Conservation (phyloP, 2,113 vertebrate genomes). For the Clarias macrocephalus region DNA sequence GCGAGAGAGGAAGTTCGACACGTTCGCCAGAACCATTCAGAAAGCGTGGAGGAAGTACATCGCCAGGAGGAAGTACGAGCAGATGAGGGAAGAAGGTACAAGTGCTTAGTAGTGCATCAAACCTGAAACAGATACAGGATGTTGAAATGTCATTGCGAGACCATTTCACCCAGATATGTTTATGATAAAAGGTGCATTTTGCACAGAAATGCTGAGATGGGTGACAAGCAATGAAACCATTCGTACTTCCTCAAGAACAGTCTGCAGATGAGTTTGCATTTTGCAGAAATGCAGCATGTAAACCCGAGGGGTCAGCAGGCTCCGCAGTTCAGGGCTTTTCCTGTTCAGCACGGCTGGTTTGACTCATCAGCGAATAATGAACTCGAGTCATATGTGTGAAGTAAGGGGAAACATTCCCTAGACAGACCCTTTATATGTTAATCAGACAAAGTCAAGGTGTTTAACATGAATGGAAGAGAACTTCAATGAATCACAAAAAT, state of each 20-base stretch:
- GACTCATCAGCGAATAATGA: background rate
- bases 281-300: slow-evolving; percentile 2
- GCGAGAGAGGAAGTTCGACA: slow-evolving; percentile 92
- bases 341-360: background rate
- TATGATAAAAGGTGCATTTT: background rate
- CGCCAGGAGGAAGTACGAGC: slow-evolving; percentile 87
- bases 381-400: background rate
- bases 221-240: background rate
- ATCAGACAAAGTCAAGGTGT: background rate
- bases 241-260: background rate
- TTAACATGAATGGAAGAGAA: background rate
- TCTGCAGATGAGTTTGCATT: slow-evolving; percentile 9
- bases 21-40: slow-evolving; percentile 90
- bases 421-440: background rate
- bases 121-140: background rate
- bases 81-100: slow-evolving; percentile 95
- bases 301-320: background rate
- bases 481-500: background rate
- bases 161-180: background rate
- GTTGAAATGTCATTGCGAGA: background rate
- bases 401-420: background rate
- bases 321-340: background rate
- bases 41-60: slow-evolving; percentile 90
- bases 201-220: background rate
- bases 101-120: background rate